Conservation (phyloP, 2,888 invertebrate species). For the Pseudococcus viburni region DNA sequence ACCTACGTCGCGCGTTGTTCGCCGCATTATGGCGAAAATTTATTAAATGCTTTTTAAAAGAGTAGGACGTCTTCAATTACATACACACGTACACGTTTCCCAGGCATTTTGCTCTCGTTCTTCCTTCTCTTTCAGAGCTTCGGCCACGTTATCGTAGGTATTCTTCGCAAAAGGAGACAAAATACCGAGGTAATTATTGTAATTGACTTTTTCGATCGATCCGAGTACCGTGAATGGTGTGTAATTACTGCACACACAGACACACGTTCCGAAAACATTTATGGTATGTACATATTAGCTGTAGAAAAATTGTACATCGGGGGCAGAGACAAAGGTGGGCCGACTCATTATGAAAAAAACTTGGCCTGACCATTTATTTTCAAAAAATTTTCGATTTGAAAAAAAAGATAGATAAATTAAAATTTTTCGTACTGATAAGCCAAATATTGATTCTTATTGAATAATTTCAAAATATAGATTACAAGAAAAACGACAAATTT, state of each 20-base stretch:
- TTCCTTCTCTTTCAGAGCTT: neutral
- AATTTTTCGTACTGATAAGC: no score
- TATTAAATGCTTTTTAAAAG: constrained; percentile 56
- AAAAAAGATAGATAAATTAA: no score
- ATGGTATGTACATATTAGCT: neutral
- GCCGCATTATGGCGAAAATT: constrained; percentile 2
- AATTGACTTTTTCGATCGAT: neutral
- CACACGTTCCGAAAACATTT: neutral
- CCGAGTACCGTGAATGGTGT: neutral
- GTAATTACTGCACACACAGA: constrained; percentile 14
- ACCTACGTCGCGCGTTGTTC: neutral
- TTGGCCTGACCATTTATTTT: no score
- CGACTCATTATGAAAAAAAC: no score
- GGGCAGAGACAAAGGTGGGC: no score
- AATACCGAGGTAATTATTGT: constrained; percentile 13
- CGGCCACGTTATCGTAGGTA: neutral
- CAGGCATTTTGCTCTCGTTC: constrained; percentile 29
- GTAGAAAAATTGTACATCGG: neutral
- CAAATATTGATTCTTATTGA: no score
- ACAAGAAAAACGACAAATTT: no score
- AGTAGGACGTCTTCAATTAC: constrained; percentile 49
- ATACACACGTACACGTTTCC: constrained; percentile 56
- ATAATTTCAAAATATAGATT: no score
- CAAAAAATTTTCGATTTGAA: no score
- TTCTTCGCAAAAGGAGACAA: constrained; percentile 3